Evolutionary conservation across 1,140 invertebrate species (phyloP).

Genomic region (Drosophila punjabiensis): DNA sequence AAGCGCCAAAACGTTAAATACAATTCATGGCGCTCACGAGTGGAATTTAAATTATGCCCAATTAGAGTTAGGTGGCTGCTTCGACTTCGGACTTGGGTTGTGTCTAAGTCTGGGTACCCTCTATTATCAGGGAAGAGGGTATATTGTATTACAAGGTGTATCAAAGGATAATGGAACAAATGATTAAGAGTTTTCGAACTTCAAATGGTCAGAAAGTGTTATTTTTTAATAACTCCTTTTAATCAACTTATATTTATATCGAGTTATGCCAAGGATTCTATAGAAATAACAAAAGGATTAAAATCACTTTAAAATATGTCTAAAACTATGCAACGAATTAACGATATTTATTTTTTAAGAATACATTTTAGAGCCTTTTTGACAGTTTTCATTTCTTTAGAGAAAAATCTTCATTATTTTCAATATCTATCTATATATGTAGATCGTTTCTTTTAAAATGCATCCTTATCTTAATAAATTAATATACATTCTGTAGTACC

Average conservation of each 20-base stretch:
- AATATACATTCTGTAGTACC: background rate
- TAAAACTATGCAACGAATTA: too few relatives aligned
- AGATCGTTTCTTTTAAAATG: too few relatives aligned
- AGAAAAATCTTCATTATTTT: too few relatives aligned
- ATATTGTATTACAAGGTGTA: background rate
- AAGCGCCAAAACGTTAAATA: slow-evolving; percentile 84
- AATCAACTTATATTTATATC: too few relatives aligned
- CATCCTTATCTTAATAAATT: too few relatives aligned
- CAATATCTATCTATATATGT: too few relatives aligned
- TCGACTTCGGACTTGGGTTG: slow-evolving; percentile 41
- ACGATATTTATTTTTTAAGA: too few relatives aligned
- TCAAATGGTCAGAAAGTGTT: background rate
- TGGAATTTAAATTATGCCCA: slow-evolving; percentile 84
- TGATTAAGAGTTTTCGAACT: background rate
- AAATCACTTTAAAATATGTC: too few relatives aligned
- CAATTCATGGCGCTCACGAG: slow-evolving; percentile 82
- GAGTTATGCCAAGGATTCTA: too few relatives aligned
- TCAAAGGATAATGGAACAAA: background rate
- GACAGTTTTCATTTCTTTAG: too few relatives aligned
- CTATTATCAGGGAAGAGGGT: background rate
- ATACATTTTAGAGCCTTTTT: too few relatives aligned
- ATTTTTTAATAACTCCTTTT: background rate
- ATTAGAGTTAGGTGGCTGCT: slow-evolving; percentile 79
- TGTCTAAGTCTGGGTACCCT: slow-evolving; percentile 18
- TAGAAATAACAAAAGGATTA: too few relatives aligned